Base-by-base conservation (phyloP, 2,797 vertebrate species). In the Pseudochromis fuscus region DNA sequence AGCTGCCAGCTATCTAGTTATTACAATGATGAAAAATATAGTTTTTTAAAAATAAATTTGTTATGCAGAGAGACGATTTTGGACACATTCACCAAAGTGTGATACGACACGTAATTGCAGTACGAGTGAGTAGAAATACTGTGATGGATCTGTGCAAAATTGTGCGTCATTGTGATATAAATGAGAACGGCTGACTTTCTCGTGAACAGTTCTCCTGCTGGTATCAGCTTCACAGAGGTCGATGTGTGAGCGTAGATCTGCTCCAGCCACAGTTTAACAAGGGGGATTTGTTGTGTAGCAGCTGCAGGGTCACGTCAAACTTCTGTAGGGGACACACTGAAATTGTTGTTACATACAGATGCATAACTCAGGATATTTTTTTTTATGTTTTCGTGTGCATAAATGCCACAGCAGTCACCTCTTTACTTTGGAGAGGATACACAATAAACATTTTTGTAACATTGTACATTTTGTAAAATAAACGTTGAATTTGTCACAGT, bases 221-320 rank as follows among this genome's bases (percentile, higher is more conserved):
- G 28, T 69, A 21, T 46, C 42, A 2, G 16, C 25, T n/a, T 74
- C 52, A 45, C 37, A 56, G 16, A 40, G 16, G 48, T 51, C 53
- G 27, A 57, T n/a, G 23, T 27, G 56, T 65, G 53, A 18, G 59
- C 25, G 56, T 25, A 31, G 65, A 77, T 71, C 56, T 87, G 66
- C 52, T 72, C 5, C 44, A 60, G 56, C 23, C 24, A 4, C 38
- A 18, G 70, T 7, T 66, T n/a, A n/a, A n/a, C n/a, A n/a, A n/a
- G n/a, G n/a, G n/a, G n/a, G n/a, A n/a, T n/a, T n/a, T n/a, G n/a
- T n/a, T n/a, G n/a, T n/a, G n/a, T n/a, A n/a, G n/a, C n/a, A n/a
- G n/a, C n/a, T n/a, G n/a, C n/a, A n/a, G n/a, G n/a, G n/a, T n/a
- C n/a, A n/a, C n/a, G n/a, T n/a, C n/a, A n/a, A n/a, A n/a, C n/a